Percentiles rank a stretch among this genome's conserved stretches.
phyloP scores from a whole-genome alignment of 2,888 invertebrate genomes.

The Standfussiana lucernea region DNA sequence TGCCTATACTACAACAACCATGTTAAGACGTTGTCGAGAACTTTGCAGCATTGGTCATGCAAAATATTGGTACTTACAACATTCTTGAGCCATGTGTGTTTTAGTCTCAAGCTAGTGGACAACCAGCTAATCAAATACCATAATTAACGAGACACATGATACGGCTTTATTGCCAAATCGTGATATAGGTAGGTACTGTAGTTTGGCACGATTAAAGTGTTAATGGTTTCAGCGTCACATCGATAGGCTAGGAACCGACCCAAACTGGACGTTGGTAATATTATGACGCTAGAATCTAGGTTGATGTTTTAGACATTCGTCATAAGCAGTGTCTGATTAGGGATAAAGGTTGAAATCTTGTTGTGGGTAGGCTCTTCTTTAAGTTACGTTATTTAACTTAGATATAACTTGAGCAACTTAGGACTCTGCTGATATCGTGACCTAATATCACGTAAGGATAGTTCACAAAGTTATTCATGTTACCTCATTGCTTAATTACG shows the following conservation, averaged over 20 bases:
- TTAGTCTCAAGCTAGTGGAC: not conserved
- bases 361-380: not conserved
- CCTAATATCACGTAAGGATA: not conserved
- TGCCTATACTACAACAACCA: not conserved
- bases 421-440: not conserved
- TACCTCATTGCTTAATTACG: constrained; percentile 15
- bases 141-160: constrained; percentile 1
- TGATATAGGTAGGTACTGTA: not conserved
- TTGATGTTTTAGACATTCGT: not conserved
- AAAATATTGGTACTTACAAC: not conserved
- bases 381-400: not conserved
- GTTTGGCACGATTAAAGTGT: not conserved
- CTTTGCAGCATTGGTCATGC: not conserved
- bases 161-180: not conserved
- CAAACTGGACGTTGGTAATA: not conserved
- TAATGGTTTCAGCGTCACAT: constrained; percentile 4
- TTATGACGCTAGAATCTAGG: not conserved
- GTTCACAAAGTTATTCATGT: not conserved
- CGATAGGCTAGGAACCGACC: not conserved
- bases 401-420: not conserved
- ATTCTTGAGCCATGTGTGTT: not conserved
- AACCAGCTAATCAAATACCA: not conserved
- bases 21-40: not conserved
- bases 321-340: not conserved
- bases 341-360: not conserved